Evolutionary conservation across 2,113 vertebrate genomes (phyloP).

Genomic region (Bos indicus): DNA sequence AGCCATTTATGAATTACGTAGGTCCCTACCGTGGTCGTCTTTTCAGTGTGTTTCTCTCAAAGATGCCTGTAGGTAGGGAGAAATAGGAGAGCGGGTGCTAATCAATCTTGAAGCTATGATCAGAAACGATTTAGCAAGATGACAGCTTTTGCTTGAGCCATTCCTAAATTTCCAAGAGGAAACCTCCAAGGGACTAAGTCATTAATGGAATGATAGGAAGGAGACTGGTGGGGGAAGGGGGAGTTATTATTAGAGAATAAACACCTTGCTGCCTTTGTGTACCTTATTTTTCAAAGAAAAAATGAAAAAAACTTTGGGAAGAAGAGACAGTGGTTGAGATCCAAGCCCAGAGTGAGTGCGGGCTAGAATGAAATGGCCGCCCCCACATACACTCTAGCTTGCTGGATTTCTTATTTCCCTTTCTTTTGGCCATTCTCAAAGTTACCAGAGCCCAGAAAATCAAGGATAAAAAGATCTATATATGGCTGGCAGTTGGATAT

Average conservation of each 20-base stretch:
- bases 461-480: background rate
- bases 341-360: background rate
- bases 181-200: constrained; percentile 7
- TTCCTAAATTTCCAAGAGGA: background rate
- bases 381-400: background rate
- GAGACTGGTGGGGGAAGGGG: background rate
- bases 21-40: constrained; percentile 36
- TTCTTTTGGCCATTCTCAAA: background rate
- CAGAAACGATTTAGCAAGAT: constrained; percentile 47
- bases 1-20: constrained; percentile 54
- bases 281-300: constrained; percentile 25
- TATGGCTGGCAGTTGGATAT: background rate
- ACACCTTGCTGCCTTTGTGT: background rate
- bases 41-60: constrained; percentile 31
- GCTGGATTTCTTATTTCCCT: background rate
- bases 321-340: background rate
- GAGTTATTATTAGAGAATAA: background rate
- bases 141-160: constrained; percentile 24
- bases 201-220: background rate
- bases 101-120: constrained; percentile 23
- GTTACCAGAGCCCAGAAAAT: background rate
- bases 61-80: constrained; percentile 41
- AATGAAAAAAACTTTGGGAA: background rate
- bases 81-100: constrained; percentile 43
- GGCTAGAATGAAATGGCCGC: background rate